phyloP scores from a whole-genome alignment of 2,797 vertebrate species.

The Pseudochaenichthys georgianus region DNA sequence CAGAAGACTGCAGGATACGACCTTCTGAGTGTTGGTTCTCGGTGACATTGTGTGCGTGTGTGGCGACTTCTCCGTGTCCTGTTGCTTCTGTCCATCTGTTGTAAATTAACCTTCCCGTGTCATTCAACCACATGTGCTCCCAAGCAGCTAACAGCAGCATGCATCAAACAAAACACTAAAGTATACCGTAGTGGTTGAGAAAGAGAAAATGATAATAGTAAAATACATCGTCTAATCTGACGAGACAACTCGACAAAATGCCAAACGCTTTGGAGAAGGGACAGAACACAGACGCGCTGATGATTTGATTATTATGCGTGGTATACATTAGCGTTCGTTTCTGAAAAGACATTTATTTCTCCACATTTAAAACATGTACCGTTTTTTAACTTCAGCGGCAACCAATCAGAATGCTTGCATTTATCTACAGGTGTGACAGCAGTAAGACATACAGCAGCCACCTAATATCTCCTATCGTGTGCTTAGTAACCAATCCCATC shows the following conservation, averaged over 20 bases:
- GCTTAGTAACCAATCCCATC: not conserved
- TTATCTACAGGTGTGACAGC: not conserved
- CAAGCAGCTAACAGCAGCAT: constrained; percentile 16
- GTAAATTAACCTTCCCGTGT: constrained; percentile 54
- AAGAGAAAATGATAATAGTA: not conserved
- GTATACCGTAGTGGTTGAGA: not conserved
- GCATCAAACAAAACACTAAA: not conserved
- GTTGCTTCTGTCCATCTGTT: constrained; percentile 60
- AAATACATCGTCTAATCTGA: constrained; percentile 15
- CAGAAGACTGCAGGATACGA: not conserved
- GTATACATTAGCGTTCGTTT: not conserved
- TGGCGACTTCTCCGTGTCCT: constrained; percentile 23
- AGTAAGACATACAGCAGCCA: not conserved
- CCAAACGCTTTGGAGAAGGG: not conserved
- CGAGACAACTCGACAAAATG: constrained; percentile 2
- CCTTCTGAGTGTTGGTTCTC: not conserved
- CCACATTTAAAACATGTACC: not conserved
- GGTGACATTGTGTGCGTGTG: constrained; percentile 27
- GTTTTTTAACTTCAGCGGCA: not conserved
- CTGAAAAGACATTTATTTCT: not conserved
- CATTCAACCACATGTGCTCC: constrained; percentile 41
- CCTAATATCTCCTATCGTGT: not conserved
- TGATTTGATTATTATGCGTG: constrained; percentile 16
- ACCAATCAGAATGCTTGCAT: not conserved
- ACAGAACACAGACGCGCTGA: not conserved